Percentiles rank a stretch among this genome's conserved stretches.
These are phyloP conservation scores for Gisinianus flammeolus DNA, from an alignment of 2,888 invertebrate genomes.

Conservation along the genomic window DNA sequence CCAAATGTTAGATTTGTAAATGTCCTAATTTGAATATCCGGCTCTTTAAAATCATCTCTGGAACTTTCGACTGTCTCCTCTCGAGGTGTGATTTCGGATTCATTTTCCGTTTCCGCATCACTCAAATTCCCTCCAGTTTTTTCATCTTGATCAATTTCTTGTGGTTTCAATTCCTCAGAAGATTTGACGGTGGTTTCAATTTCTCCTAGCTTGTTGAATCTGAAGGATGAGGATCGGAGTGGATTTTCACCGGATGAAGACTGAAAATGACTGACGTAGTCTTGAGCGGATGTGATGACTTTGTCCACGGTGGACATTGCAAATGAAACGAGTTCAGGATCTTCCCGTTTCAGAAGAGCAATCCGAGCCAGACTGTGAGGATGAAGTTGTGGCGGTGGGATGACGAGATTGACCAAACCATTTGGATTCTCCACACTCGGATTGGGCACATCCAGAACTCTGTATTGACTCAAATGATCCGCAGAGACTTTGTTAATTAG, in stretches of 20 bases:
- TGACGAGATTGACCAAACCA: neutral
- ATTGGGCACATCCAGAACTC: slow-evolving; percentile 1
- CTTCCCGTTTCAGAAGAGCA: slow-evolving; percentile 31
- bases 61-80: no score
- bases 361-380: slow-evolving; percentile 18
- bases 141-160: neutral
- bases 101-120: neutral
- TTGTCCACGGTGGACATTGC: slow-evolving; percentile 10
- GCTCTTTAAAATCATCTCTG: no score
- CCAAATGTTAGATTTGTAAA: neutral
- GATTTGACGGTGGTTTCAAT: neutral
- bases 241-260: neutral
- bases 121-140: neutral
- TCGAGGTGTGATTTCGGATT: neutral
- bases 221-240: neutral
- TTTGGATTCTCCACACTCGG: slow-evolving; percentile 28
- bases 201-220: neutral
- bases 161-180: neutral
- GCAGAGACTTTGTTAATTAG: neutral
- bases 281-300: neutral
- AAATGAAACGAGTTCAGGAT: slow-evolving; percentile 25
- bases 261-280: neutral
- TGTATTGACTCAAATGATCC: neutral
- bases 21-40: no score
- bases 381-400: neutral